phyloP scores from a whole-genome alignment of 2,113 vertebrate species.

The Epinephelus lanceolatus region DNA sequence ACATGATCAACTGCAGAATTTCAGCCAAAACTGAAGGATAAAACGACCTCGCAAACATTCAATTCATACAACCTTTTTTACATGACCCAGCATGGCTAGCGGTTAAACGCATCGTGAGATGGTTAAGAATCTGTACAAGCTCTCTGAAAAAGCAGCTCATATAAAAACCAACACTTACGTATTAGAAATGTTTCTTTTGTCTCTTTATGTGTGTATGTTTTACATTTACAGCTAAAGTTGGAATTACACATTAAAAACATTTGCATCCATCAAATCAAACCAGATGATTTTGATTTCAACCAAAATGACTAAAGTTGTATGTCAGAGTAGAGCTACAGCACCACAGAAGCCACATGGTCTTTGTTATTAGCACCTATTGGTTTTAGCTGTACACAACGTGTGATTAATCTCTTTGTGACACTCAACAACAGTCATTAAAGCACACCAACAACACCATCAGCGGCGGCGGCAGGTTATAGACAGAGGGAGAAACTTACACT shows the following conservation, averaged over 20 bases:
- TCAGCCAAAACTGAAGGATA: constrained; percentile 47
- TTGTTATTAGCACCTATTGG: constrained; percentile 68
- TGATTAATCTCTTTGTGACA: constrained; percentile 68
- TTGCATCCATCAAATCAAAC: constrained; percentile 54
- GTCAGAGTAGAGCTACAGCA: constrained; percentile 57
- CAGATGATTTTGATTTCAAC: constrained; percentile 16
- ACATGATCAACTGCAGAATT: constrained; percentile 55
- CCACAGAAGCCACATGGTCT: constrained; percentile 68
- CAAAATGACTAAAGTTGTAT: constrained; percentile 24
- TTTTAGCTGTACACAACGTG: constrained; percentile 60
- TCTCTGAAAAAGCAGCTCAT: constrained; percentile 50
- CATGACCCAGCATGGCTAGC: constrained; percentile 44
- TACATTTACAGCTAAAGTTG: constrained; percentile 55
- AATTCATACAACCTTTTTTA: constrained; percentile 40
- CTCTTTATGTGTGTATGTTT: constrained; percentile 34
- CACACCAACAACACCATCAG: constrained; percentile 74
- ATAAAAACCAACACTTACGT: constrained; percentile 57
- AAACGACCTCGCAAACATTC: constrained; percentile 37
- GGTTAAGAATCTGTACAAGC: constrained; percentile 68
- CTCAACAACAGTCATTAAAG: constrained; percentile 69
- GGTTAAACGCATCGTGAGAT: constrained; percentile 38
- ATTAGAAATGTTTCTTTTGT: constrained; percentile 40
- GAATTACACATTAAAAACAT: constrained; percentile 53
- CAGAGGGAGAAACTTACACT: constrained; percentile 92
- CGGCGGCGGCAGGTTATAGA: constrained; percentile 75